A percentile compares a stretch with the other conserved stretches of the same genome.
Evolutionary conservation across 2,888 invertebrate species (phyloP).

Genomic region (Ochropacha duplaris): DNA sequence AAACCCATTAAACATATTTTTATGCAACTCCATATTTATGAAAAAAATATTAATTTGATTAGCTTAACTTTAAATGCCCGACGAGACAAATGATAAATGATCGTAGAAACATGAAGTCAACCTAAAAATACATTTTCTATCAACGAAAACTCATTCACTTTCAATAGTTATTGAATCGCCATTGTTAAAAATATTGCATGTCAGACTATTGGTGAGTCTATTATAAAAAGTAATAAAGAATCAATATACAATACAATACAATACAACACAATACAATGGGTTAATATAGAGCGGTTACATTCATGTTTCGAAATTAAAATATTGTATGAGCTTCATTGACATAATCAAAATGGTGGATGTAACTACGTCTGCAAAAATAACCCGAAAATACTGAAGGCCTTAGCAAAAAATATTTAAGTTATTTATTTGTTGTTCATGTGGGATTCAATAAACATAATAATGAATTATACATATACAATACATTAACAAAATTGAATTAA

Average conservation of each 20-base stretch:
- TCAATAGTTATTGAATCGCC: background rate
- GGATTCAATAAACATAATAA: too few relatives aligned
- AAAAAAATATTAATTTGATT: background rate
- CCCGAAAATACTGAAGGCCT: too few relatives aligned
- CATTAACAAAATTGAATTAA: too few relatives aligned
- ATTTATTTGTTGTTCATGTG: too few relatives aligned
- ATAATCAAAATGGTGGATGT: background rate
- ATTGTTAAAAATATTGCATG: constrained; percentile 1
- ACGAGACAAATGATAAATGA: constrained; percentile 1
- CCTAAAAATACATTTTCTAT: background rate
- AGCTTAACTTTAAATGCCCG: background rate
- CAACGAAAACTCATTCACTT: constrained; percentile 2
- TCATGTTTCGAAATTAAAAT: background rate
- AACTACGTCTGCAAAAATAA: too few relatives aligned
- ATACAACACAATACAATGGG: background rate
- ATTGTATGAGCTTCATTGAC: too few relatives aligned
- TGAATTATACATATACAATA: too few relatives aligned
- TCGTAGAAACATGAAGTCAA: background rate
- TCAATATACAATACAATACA: background rate
- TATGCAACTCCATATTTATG: too few relatives aligned
- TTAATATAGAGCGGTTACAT: too few relatives aligned
- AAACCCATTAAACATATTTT: too few relatives aligned
- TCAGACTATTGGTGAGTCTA: background rate
- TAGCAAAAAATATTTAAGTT: background rate
- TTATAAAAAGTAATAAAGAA: background rate